These are phyloP conservation scores for Thecophora atra DNA, from an alignment of 2,888 invertebrate species.

Conservation along the genomic window DNA sequence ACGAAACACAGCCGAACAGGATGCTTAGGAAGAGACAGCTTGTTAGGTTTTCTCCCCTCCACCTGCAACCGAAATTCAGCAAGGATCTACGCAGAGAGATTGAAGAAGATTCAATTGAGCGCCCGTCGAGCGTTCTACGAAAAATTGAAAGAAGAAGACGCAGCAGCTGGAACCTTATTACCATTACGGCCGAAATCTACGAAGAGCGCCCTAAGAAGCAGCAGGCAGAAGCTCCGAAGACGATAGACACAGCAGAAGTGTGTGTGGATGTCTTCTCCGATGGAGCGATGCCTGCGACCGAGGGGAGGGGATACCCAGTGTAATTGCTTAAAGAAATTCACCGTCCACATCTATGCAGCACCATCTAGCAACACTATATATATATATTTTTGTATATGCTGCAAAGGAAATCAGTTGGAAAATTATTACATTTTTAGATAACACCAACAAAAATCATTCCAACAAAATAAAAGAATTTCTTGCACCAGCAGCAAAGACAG, in stretches of 20 bases:
- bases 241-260: neutral
- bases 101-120: too few species aligned
- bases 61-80: slow-evolving; percentile 48
- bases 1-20: neutral
- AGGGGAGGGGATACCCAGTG: slow-evolving; percentile 62
- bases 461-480: neutral
- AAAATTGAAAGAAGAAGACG: neutral
- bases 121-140: too few species aligned
- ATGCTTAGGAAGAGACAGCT: neutral
- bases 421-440: slow-evolving; percentile 37
- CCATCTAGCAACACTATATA: neutral
- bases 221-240: slow-evolving; percentile 3
- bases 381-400: slow-evolving; percentile 33
- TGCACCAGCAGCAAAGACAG: neutral
- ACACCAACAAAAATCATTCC: slow-evolving; percentile 2
- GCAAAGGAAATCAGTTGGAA: slow-evolving; percentile 45
- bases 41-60: slow-evolving; percentile 41
- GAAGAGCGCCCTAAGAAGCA: neutral
- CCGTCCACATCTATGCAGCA: neutral
- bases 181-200: too few species aligned
- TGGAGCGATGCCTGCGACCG: neutral
- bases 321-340: slow-evolving; percentile 58
- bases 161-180: neutral
- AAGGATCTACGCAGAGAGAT: slow-evolving; percentile 57
- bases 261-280: neutral